Evolutionary conservation across 2,888 invertebrate species (phyloP), one percentile per base, ranked within the genome.

Genomic region (Parochlus steinenii): DNA sequence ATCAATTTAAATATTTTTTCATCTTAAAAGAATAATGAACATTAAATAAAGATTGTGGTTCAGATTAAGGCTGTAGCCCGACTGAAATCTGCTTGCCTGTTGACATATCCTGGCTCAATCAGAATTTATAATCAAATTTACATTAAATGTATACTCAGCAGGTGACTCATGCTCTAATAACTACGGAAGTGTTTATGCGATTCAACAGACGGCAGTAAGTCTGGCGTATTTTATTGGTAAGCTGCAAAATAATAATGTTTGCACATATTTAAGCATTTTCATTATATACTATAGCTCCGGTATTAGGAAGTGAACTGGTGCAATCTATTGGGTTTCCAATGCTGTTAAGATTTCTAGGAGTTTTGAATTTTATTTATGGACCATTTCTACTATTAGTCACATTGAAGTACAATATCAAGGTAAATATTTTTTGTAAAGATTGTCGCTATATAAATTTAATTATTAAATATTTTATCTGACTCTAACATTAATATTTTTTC

Each of bases 181-280:
- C 43, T 82, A 82, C 50, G 80, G 80, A 4, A 70, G 71, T 2
- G 74, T 82, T n/a, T 86, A 85, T 52, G 77, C 85, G 33, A 66
- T 86, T 36, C 82, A 81, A 47, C 85, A 86, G 58, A 72, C 74
- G 11, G 74, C 83, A 4, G 81, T 83, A 28, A 77, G 82, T 46
- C 58, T 83, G 31, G 83, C 83, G 15, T 86, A 85, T 52, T 74
- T 74, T 19, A 55, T 83, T 30, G 78, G 78, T 77, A 56, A 55
- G 45, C 40, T 24, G 6, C n/a, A n/a, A n/a, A n/a, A n/a, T n/a
- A n/a, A n/a, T n/a, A 20, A 12, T 16, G 22, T 15, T 32, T 6
- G 10, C 10, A 15, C 8, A 18, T n/a, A 15, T 8, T 15, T 17
- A 23, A 15, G n/a, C 20, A 28, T 26, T 30, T 12, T 30, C 24